Conservation (phyloP, 2,888 invertebrate genomes). For the Lottia gigantea region DNA sequence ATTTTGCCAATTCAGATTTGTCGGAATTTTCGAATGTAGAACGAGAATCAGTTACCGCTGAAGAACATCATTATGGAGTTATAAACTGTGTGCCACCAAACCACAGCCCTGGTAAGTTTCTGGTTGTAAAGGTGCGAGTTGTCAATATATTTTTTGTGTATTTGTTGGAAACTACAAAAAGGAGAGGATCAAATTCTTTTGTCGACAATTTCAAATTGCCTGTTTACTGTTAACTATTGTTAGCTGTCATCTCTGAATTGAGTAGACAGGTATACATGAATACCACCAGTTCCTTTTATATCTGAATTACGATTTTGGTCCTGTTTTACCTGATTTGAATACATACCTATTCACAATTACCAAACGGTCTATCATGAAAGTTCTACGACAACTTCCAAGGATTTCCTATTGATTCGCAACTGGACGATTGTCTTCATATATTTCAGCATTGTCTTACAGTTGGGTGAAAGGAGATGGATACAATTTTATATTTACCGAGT, state of each 20-base stretch:
- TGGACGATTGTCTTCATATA: neutral
- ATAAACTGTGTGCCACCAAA: conserved; percentile 78
- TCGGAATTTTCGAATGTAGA: conserved; percentile 62
- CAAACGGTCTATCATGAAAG: no score
- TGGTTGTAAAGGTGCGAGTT: neutral
- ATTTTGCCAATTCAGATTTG: conserved; percentile 42
- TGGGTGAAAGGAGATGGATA: conserved; percentile 92
- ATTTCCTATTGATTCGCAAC: no score
- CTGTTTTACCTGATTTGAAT: no score
- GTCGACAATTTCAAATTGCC: no score
- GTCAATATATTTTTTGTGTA: no score
- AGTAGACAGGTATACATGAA: no score
- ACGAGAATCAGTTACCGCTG: conserved; percentile 49
- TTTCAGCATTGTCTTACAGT: conserved; percentile 73
- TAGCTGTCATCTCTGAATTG: neutral
- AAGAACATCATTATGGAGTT: conserved; percentile 45
- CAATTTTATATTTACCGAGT: conserved; percentile 92
- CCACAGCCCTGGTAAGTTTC: conserved; percentile 79
- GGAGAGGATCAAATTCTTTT: no score
- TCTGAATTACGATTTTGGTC: no score
- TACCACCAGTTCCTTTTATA: no score
- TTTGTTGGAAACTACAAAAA: no score
- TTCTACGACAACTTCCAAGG: no score
- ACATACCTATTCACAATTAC: no score
- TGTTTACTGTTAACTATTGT: neutral